phyloP scores from a whole-genome alignment of 2,797 vertebrate genomes.

The Toxotes lorentzi region DNA sequence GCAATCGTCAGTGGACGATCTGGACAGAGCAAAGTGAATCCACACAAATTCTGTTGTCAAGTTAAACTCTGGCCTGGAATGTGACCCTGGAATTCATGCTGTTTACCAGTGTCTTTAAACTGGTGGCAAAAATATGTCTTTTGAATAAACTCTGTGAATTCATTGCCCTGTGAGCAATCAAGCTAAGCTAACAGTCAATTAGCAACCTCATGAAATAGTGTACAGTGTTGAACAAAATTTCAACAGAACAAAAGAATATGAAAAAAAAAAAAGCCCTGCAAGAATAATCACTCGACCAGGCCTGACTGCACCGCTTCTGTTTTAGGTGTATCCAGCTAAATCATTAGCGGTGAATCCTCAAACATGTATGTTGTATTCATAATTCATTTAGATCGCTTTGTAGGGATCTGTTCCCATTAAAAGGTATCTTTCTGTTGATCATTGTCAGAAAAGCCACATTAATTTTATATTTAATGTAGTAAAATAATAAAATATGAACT shows the following conservation, averaged over 20 bases:
- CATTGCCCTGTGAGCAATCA: neutral
- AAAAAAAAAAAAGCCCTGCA: neutral
- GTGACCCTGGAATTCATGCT: slow-evolving; percentile 3
- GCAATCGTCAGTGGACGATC: neutral
- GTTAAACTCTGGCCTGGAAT: neutral
- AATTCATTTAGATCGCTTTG: neutral
- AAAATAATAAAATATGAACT: neutral
- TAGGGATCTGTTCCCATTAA: neutral
- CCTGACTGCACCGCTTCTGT: neutral
- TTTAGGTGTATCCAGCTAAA: neutral
- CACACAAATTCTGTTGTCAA: neutral
- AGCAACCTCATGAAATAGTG: neutral
- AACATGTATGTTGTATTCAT: neutral
- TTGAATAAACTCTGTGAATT: neutral
- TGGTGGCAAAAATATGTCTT: neutral
- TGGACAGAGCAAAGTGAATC: neutral
- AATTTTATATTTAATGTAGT: neutral
- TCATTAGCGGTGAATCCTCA: neutral
- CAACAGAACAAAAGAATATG: neutral
- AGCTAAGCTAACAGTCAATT: slow-evolving; percentile 3
- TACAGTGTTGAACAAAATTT: neutral
- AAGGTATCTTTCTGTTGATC: neutral
- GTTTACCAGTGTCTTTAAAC: neutral
- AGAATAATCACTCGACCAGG: neutral
- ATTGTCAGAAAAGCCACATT: neutral